Evolutionary conservation across 2,113 vertebrate species (phyloP), one percentile per base, ranked within the genome.

Genomic region (Rhabdomys dilectus): DNA sequence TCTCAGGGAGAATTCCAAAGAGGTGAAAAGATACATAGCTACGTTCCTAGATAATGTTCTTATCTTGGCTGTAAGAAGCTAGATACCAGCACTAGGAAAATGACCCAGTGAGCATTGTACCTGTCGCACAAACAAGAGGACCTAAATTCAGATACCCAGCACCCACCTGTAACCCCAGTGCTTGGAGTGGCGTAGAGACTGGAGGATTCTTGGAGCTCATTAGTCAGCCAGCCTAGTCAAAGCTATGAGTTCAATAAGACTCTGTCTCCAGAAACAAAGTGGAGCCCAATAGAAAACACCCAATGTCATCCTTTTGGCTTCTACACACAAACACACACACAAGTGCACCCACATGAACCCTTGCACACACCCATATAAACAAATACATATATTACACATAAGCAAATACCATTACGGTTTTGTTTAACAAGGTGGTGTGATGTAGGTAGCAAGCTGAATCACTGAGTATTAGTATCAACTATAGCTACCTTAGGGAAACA

Each of bases 401-500:
- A 16, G 53, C 56, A 60, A 60, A 82, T 29, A 60, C 81, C 39
- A 60, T 62, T 62, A 84, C 7, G 42, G 36, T 15, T 82, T 82
- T 60, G 19, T 62, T 60, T 56, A 66, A 48, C 39, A 66, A 64
- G 39, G n/a, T 91, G 29, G 53, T 86, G 10, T 93, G 1, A 42
- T 90, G 56, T 96, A 93, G 76, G 48, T 60, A 70, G 91, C 48
- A 91, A 78, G 34, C 86, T 80, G 29, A 94, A 8, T 86, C 48
- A 76, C 4, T 90, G 60, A 64, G 26, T 75, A 10, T 87, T 81
- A 77, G n/a, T 80, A 68, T 26, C 56, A 94, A 26, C 77, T 89
- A 76, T 7, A 90, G 8, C 66, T 93, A 60, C 58, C 45, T 93
- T 94, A 94, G 45, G 78, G 72, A 93, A 95, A 81, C 70, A 95